Evolutionary conservation across 2,888 invertebrate genomes (phyloP).

Genomic region (Oasisia sp.): DNA sequence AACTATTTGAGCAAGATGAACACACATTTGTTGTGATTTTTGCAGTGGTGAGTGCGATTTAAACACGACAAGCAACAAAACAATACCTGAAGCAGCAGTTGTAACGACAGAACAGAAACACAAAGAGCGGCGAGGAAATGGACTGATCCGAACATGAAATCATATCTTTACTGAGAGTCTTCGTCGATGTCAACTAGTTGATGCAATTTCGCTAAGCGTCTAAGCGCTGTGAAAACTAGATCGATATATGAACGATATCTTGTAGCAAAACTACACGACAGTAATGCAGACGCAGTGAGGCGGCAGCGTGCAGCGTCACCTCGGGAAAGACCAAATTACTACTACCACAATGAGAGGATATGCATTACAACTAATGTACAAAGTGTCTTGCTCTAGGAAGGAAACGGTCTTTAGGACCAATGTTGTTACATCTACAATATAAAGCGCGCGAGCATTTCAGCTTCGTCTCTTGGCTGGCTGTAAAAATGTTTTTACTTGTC

Average conservation of each 20-base stretch:
- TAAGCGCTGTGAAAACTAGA: neutral
- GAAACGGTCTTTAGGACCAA: no score
- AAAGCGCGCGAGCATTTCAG: no score
- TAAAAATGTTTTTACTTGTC: no score
- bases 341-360: no score
- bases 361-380: no score
- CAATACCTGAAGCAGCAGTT: neutral
- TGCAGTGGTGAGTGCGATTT: neutral
- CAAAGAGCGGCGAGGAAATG: neutral
- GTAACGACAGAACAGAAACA: neutral
- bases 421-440: no score
- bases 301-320: neutral
- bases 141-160: neutral
- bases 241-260: neutral
- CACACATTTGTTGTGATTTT: neutral
- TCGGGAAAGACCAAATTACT: neutral
- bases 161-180: neutral
- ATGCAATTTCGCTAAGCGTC: neutral
- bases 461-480: no score
- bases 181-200: neutral
- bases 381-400: no score
- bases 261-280: neutral
- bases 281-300: neutral
- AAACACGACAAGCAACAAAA: neutral
- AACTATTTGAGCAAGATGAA: no score